These are phyloP conservation scores for Ditylenchus weischeri DNA, from an alignment of 2,888 invertebrate species.

Conservation along the genomic window DNA sequence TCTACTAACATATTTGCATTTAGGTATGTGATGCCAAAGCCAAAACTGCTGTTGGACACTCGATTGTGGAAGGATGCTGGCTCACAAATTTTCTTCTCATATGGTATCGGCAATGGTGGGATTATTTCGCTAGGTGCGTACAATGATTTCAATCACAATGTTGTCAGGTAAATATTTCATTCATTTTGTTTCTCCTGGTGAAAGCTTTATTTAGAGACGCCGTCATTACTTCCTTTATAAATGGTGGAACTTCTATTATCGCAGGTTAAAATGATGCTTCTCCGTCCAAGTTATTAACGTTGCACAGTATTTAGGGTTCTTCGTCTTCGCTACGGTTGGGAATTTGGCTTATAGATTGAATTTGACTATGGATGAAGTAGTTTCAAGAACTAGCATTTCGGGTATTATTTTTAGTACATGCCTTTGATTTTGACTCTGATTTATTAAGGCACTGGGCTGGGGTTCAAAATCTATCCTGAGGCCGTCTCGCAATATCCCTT, in stretches of 20 bases:
- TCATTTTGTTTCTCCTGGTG: too few relatives aligned
- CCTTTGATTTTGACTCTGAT: too few relatives aligned
- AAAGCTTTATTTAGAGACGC: slow-evolving; percentile 62
- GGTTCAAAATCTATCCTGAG: slow-evolving; percentile 1
- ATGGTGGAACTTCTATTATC: slow-evolving; percentile 62
- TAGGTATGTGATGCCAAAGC: slow-evolving; percentile 54
- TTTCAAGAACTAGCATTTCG: too few relatives aligned
- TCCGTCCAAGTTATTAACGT: too few relatives aligned
- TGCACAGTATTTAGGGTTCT: too few relatives aligned
- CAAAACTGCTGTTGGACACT: slow-evolving; percentile 50
- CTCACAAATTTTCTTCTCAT: slow-evolving; percentile 59
- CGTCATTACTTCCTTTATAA: slow-evolving; percentile 61
- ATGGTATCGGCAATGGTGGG: slow-evolving; percentile 58
- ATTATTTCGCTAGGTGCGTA: slow-evolving; percentile 59
- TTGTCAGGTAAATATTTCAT: slow-evolving; percentile 39
- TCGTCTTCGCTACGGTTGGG: slow-evolving; percentile 63
- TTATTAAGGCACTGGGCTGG: slow-evolving; percentile 1
- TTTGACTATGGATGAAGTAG: slow-evolving; percentile 4
- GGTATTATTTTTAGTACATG: too few relatives aligned
- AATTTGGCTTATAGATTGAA: slow-evolving; percentile 6
- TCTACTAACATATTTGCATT: too few relatives aligned
- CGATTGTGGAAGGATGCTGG: slow-evolving; percentile 59
- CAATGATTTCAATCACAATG: slow-evolving; percentile 57
- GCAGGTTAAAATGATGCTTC: too few relatives aligned
- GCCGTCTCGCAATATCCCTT: neutral